Percentiles rank a stretch among this genome's conserved stretches.
Evolutionary conservation across 2,888 invertebrate genomes (phyloP).

Genomic region (Baronia brevicornis): DNA sequence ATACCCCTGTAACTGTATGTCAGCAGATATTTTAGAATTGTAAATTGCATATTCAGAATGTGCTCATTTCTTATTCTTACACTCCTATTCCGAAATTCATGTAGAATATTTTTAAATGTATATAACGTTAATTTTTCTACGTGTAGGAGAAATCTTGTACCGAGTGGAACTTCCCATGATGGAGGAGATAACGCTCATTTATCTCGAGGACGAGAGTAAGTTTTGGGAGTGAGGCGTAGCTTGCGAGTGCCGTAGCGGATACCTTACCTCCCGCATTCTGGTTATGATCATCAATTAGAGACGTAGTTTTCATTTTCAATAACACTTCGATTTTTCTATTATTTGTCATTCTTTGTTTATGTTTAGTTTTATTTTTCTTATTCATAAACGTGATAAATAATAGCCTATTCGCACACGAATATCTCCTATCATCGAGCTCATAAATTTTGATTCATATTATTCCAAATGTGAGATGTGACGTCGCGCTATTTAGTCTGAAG

Average conservation of each 20-base stretch:
- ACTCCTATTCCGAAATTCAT: constrained; percentile 23
- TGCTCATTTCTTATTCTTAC: constrained; percentile 10
- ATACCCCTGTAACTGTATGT: constrained; percentile 21
- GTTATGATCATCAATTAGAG: constrained; percentile 77
- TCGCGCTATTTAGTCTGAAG: constrained; percentile 28
- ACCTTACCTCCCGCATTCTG: constrained; percentile 77
- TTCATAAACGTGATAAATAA: constrained; percentile 67
- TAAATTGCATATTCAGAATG: too few relatives aligned
- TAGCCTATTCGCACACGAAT: constrained; percentile 65
- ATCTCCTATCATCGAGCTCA: constrained; percentile 50
- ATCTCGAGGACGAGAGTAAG: constrained; percentile 92
- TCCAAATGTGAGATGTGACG: constrained; percentile 33
- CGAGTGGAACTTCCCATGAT: constrained; percentile 95
- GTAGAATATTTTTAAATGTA: constrained; percentile 43
- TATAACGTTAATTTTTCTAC: constrained; percentile 76
- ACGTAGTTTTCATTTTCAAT: constrained; percentile 73
- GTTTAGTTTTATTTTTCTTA: constrained; percentile 48
- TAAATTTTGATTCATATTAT: constrained; percentile 45
- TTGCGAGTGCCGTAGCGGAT: constrained; percentile 79
- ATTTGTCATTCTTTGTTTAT: constrained; percentile 61
- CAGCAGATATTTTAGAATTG: too few relatives aligned
- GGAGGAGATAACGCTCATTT: constrained; percentile 95
- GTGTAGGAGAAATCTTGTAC: constrained; percentile 91
- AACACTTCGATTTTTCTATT: constrained; percentile 68
- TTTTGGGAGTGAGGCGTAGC: constrained; percentile 78